These are phyloP conservation scores for Acanthococcus lagerstroemiae DNA, from an alignment of 2,888 invertebrate genomes.

Conservation along the genomic window DNA sequence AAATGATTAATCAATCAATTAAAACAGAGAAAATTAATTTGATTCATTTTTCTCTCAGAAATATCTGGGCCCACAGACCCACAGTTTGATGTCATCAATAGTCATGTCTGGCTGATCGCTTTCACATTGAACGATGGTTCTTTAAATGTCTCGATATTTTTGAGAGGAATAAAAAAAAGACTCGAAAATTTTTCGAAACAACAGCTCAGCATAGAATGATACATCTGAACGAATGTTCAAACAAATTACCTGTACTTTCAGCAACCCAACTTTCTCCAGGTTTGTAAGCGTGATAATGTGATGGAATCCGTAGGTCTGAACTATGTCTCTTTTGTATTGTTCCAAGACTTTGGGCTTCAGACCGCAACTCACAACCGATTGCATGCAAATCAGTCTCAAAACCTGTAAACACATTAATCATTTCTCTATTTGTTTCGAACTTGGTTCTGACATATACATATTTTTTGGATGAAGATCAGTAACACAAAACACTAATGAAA, in stretches of 20 bases:
- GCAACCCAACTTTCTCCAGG: constrained; percentile 74
- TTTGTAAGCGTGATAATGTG: constrained; percentile 71
- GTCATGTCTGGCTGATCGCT: too few species aligned
- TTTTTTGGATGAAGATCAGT: not conserved
- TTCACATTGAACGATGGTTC: too few species aligned
- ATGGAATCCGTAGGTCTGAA: constrained; percentile 78
- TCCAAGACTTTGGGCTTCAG: constrained; percentile 77
- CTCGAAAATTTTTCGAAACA: too few species aligned
- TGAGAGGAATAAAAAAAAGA: too few species aligned
- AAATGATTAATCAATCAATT: not conserved
- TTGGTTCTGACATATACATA: too few species aligned
- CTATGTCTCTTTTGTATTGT: constrained; percentile 60
- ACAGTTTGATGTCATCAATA: too few species aligned
- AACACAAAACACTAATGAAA: not conserved
- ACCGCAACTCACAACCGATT: constrained; percentile 85
- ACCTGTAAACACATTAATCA: constrained; percentile 48
- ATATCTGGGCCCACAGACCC: too few species aligned
- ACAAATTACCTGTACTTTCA: constrained; percentile 65
- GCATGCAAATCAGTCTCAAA: constrained; percentile 80
- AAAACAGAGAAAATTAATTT: not conserved
- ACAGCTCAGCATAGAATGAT: too few species aligned
- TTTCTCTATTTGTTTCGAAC: too few species aligned
- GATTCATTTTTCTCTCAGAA: too few species aligned
- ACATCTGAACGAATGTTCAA: too few species aligned
- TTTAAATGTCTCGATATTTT: too few species aligned